Evolutionary conservation across 2,797 vertebrate genomes (phyloP).

Genomic region (Graptemys geographica): DNA sequence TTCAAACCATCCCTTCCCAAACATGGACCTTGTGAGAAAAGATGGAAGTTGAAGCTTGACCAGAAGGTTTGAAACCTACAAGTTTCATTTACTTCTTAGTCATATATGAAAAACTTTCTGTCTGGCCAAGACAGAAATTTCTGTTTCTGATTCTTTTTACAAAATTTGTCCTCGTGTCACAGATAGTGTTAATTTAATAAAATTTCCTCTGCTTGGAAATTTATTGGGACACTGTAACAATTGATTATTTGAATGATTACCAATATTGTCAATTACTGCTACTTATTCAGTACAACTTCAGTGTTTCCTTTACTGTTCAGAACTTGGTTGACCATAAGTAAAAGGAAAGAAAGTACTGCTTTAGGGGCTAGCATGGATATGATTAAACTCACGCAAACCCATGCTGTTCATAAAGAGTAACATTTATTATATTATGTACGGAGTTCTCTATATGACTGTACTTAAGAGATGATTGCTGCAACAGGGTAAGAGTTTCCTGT

Average conservation of each 20-base stretch:
- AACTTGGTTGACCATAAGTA: not conserved
- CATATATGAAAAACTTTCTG: not conserved
- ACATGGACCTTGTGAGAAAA: not conserved
- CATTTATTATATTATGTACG: not conserved
- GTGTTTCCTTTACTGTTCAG: not conserved
- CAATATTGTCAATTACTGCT: not conserved
- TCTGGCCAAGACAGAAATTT: not conserved
- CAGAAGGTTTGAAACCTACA: not conserved
- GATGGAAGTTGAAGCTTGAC: not conserved
- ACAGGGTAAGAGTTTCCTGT: not conserved
- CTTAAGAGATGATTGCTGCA: not conserved
- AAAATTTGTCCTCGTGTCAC: not conserved
- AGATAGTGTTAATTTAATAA: not conserved
- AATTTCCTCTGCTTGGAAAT: not conserved
- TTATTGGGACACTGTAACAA: not conserved
- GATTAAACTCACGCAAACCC: not conserved
- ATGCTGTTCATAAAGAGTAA: not conserved
- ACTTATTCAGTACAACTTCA: not conserved
- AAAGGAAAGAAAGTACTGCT: not conserved
- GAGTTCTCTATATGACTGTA: not conserved
- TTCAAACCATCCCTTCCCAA: not conserved
- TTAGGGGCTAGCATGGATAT: not conserved
- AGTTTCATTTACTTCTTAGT: not conserved
- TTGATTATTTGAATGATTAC: not conserved
- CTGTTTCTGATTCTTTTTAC: not conserved